Conservation (phyloP, 1,140 invertebrate species). For the Zaprionus taronus region DNA sequence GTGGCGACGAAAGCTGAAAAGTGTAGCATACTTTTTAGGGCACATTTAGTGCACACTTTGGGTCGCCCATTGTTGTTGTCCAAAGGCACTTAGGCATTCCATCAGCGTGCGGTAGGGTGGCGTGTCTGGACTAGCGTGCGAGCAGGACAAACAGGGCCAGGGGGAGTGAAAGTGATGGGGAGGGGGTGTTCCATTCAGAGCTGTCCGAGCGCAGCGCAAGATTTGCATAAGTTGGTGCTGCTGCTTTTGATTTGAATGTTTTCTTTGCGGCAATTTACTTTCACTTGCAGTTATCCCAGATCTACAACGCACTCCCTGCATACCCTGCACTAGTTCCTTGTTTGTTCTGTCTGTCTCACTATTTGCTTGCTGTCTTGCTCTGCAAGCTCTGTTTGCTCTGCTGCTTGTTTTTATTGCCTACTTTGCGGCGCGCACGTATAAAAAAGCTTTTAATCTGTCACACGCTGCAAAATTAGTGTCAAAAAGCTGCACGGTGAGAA, state of each 20-base stretch:
- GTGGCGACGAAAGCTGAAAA: slow-evolving; percentile 35
- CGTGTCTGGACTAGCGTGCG: slow-evolving; percentile 72
- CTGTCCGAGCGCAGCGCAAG: slow-evolving; percentile 64
- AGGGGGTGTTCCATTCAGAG: slow-evolving; percentile 48
- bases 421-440: slow-evolving; percentile 43
- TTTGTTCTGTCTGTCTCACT: not conserved
- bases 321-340: not conserved
- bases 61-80: slow-evolving; percentile 51
- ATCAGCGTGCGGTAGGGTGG: slow-evolving; percentile 51
- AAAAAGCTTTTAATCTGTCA: slow-evolving; percentile 25
- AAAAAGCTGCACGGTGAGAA: slow-evolving; percentile 10
- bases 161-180: not conserved
- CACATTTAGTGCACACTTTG: slow-evolving; percentile 76
- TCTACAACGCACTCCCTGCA: not conserved
- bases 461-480: not conserved
- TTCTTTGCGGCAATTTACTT: slow-evolving; percentile 60
- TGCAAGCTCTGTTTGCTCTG: not conserved
- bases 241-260: slow-evolving; percentile 35
- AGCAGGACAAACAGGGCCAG: not conserved
- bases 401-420: slow-evolving; percentile 54
- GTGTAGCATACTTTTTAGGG: slow-evolving; percentile 59
- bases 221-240: slow-evolving; percentile 68
- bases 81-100: slow-evolving; percentile 76
- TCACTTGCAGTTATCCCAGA: slow-evolving; percentile 29
- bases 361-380: not conserved